A percentile compares a stretch with the other conserved stretches of the same genome.
These are phyloP conservation scores for Arvicanthis niloticus DNA, from an alignment of 2,113 vertebrate genomes.

Conservation along the genomic window DNA sequence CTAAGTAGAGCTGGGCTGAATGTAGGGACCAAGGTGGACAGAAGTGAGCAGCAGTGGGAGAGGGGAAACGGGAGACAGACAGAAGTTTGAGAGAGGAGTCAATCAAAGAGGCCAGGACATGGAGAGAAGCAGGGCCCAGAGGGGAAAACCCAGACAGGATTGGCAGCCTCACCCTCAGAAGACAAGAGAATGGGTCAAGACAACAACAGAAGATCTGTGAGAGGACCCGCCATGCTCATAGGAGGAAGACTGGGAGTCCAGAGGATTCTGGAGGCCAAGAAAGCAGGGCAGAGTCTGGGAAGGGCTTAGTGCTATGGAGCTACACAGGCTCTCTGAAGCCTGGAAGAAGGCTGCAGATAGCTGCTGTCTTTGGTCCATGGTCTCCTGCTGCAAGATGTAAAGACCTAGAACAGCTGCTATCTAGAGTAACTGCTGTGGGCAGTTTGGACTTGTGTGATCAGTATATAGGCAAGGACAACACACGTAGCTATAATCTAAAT, in stretches of 20 bases:
- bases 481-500: not conserved
- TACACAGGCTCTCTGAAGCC: not conserved
- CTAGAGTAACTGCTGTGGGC: not conserved
- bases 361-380: not conserved
- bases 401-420: not conserved
- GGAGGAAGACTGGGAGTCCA: not conserved
- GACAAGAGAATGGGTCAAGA: not conserved
- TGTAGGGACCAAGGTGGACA: not conserved
- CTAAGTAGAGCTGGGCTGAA: not conserved
- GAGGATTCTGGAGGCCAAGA: not conserved
- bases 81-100: not conserved
- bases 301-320: not conserved
- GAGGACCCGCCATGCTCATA: not conserved
- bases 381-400: not conserved
- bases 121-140: not conserved
- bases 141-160: not conserved
- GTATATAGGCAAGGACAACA: not conserved
- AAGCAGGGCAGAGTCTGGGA: not conserved
- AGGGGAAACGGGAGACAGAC: fast-evolving
- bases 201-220: not conserved
- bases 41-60: not conserved
- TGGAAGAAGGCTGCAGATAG: not conserved
- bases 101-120: not conserved
- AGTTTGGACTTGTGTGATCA: not conserved
- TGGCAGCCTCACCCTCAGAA: not conserved